phyloP scores from a whole-genome alignment of 2,888 invertebrate species.

The Cyrtodaria siliqua region DNA sequence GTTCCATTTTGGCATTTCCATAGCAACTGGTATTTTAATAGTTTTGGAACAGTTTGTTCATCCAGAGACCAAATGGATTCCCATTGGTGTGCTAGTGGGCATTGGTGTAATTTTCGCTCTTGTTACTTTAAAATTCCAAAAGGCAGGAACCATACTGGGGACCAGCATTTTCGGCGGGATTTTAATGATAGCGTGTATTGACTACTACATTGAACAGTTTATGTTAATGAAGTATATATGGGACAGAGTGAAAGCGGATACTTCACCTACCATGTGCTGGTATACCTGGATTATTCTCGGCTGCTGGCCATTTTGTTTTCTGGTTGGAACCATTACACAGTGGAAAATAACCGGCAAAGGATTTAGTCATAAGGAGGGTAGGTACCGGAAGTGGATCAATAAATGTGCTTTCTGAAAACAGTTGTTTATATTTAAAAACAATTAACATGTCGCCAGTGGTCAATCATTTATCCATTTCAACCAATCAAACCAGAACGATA shows the following conservation, averaged over 20 bases:
- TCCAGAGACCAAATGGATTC: conserved; percentile 90
- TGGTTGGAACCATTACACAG: conserved; percentile 91
- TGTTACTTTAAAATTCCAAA: conserved; percentile 91
- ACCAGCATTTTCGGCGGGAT: conserved; percentile 93
- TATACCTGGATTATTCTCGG: conserved; percentile 91
- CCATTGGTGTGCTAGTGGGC: conserved; percentile 90
- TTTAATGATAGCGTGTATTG: conserved; percentile 90
- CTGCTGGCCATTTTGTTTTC: conserved; percentile 91
- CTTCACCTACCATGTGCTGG: conserved; percentile 89
- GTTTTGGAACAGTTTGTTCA: conserved; percentile 88
- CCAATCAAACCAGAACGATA: too few relatives aligned
- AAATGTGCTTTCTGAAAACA: too few relatives aligned
- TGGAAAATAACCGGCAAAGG: conserved; percentile 90
- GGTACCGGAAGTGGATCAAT: too few relatives aligned
- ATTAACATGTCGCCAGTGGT: too few relatives aligned
- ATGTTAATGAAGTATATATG: conserved; percentile 90
- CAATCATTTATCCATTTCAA: too few relatives aligned
- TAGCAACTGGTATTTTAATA: conserved; percentile 82
- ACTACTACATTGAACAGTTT: conserved; percentile 92
- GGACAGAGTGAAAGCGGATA: conserved; percentile 89
- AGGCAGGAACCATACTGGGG: conserved; percentile 91
- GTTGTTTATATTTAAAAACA: too few relatives aligned
- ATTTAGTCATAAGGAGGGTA: conserved; percentile 86
- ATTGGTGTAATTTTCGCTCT: conserved; percentile 91
- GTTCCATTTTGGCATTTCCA: conserved; percentile 90